Conservation (phyloP, 1,140 invertebrate genomes). For the Oreohelix idahoensis region DNA sequence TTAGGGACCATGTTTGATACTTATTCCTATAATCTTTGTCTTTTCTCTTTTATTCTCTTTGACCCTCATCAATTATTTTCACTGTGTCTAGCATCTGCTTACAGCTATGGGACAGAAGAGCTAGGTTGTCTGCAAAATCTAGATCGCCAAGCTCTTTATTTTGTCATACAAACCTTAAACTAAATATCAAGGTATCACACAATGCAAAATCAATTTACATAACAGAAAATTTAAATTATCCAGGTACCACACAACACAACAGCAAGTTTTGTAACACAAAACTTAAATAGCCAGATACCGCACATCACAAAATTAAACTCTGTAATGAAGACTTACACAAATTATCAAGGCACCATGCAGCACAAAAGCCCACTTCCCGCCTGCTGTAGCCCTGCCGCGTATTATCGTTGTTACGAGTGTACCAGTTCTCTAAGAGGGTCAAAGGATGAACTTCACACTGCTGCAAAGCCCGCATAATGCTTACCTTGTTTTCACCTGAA, state of each 20-base stretch:
- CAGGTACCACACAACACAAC: slow-evolving; percentile 92
- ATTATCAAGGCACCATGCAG: slow-evolving; percentile 94
- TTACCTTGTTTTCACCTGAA: slow-evolving; percentile 87
- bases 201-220: background rate
- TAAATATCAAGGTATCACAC: slow-evolving; percentile 5
- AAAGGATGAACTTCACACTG: slow-evolving; percentile 53
- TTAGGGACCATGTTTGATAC: too few species aligned
- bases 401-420: slow-evolving; percentile 77
- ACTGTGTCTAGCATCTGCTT: too few species aligned
- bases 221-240: slow-evolving; percentile 86
- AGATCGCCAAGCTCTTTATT: too few species aligned
- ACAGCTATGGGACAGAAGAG: too few species aligned
- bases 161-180: too few species aligned
- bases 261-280: slow-evolving; percentile 73
- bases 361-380: slow-evolving; percentile 93
- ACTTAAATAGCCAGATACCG: slow-evolving; percentile 4
- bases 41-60: too few species aligned
- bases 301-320: slow-evolving; percentile 21
- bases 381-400: slow-evolving; percentile 73
- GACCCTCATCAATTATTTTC: too few species aligned
- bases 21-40: too few species aligned
- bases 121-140: too few species aligned
- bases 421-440: slow-evolving; percentile 60
- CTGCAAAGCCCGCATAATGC: slow-evolving; percentile 78
- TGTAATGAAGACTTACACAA: slow-evolving; percentile 81